Evolutionary conservation across 2,888 invertebrate species (phyloP).

Genomic region (Drosophila sordidapex): DNA sequence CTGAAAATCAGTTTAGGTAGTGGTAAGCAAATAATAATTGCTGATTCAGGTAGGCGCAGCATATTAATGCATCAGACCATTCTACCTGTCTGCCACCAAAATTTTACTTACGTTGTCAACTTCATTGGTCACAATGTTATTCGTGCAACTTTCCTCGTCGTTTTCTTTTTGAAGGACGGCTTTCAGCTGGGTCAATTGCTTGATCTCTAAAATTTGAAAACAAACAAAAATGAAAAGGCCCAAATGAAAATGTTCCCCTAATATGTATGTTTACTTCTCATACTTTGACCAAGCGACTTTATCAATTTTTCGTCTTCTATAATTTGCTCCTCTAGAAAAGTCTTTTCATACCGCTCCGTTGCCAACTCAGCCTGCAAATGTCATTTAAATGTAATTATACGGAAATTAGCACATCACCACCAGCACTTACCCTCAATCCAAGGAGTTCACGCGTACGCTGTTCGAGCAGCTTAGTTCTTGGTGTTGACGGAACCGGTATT

Average conservation of each 20-base stretch:
- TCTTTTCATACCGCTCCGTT: constrained; percentile 82
- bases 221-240: not conserved
- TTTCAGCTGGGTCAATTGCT: constrained; percentile 36
- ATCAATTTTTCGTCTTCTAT: constrained; percentile 74
- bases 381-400: not conserved
- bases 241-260: not conserved
- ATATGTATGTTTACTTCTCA: not conserved
- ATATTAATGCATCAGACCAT: not conserved
- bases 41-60: not conserved
- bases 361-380: constrained; percentile 78
- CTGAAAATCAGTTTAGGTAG: constrained; percentile 57
- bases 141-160: constrained; percentile 8
- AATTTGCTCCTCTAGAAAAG: constrained; percentile 79
- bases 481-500: constrained; percentile 36
- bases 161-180: constrained; percentile 6
- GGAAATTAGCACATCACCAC: not conserved
- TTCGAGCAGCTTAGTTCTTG: constrained; percentile 76
- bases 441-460: constrained; percentile 80
- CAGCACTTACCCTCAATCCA: constrained; percentile 72
- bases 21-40: not conserved
- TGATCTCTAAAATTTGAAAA: constrained; percentile 31
- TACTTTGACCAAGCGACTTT: constrained; percentile 45
- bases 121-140: constrained; percentile 25
- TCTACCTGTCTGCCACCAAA: constrained; percentile 30
- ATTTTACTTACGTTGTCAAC: constrained; percentile 53